Evolutionary conservation across 2,113 vertebrate genomes (phyloP).

Genomic region (Aegypius monachus): DNA sequence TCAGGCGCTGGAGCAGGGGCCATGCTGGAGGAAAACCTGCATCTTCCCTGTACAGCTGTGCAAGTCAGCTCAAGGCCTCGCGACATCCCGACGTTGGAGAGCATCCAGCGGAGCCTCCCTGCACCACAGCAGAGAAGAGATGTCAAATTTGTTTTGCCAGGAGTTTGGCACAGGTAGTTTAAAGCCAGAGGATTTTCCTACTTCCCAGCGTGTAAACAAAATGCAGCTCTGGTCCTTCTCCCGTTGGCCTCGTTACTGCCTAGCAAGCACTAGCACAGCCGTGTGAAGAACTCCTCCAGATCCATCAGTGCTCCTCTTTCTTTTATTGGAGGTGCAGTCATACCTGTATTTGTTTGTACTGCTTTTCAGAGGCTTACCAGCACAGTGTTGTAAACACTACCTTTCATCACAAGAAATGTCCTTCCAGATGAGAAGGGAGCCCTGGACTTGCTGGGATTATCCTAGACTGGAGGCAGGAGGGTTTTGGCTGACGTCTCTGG

Average conservation of each 20-base stretch:
- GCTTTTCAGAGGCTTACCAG: background rate
- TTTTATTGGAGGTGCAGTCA: background rate
- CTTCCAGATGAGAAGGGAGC: background rate
- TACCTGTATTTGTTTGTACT: background rate
- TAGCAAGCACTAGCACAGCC: background rate
- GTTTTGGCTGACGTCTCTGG: background rate
- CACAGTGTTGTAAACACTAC: background rate
- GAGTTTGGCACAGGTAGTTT: background rate
- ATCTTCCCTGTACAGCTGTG: background rate
- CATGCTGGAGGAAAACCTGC: background rate
- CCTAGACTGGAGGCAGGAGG: background rate
- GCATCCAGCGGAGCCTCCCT: background rate
- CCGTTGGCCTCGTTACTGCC: background rate
- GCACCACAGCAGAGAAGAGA: background rate
- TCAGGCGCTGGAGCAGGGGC: background rate
- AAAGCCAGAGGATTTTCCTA: background rate
- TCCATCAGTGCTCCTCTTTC: background rate
- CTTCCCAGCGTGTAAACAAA: background rate
- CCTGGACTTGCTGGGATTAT: background rate
- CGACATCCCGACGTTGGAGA: rapidly evolving
- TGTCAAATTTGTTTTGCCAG: background rate
- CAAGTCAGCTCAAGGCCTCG: rapidly evolving
- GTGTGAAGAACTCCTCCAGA: background rate
- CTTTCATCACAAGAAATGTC: background rate
- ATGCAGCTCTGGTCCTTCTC: background rate